Conservation (phyloP, 1,140 invertebrate species). For the Wiebesia pumilae region DNA sequence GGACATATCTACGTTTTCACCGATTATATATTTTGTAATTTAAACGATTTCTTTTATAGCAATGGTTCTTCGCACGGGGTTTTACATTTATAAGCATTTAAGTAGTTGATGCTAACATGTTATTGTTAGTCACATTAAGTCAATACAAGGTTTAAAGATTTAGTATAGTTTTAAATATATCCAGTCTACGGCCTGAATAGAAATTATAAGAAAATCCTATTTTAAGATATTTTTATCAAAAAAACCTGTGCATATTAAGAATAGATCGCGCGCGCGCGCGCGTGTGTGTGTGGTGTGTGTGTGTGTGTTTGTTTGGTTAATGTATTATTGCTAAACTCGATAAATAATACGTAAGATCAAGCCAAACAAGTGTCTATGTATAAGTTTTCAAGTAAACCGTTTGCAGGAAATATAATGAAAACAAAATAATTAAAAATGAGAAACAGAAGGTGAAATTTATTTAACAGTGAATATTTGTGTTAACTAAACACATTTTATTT, state of each 20-base stretch:
- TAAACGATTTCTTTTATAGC: background rate
- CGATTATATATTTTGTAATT: background rate
- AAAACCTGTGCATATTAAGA: conserved; percentile 22
- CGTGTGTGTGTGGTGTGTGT: too few species aligned
- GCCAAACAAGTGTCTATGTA: background rate
- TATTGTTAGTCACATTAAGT: background rate
- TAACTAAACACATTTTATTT: background rate
- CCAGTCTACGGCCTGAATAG: background rate
- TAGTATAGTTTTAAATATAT: background rate
- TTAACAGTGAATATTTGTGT: background rate
- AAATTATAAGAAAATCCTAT: background rate
- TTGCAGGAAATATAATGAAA: too few species aligned
- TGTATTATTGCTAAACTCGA: background rate
- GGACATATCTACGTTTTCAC: background rate
- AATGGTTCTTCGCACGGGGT: background rate
- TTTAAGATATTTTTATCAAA: conserved; percentile 41
- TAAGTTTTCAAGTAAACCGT: background rate
- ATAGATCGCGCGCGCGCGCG: background rate
- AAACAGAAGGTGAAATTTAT: background rate
- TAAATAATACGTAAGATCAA: background rate
- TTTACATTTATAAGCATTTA: background rate
- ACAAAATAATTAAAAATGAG: too few species aligned
- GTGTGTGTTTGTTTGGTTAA: conserved; percentile 4
- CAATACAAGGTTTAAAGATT: background rate
- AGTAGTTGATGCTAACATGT: background rate